Base-by-base conservation (phyloP, 2,113 vertebrate species). In the Balaenoptera acutorostrata region DNA sequence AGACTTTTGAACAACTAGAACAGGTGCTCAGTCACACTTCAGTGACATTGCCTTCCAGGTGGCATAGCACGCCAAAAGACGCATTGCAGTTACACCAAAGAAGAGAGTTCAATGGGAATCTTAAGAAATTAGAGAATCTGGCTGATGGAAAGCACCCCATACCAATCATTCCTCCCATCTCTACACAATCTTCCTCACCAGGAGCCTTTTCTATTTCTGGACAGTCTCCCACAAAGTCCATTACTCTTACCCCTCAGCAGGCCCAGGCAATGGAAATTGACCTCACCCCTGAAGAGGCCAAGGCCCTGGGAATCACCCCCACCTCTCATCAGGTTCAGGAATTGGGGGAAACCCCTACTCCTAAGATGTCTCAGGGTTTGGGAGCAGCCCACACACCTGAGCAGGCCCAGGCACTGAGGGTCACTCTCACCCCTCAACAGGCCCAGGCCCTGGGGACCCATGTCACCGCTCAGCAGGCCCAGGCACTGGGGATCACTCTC, bases 391-490 rank as follows among this genome's bases (percentile, higher is more conserved):
- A 66, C 10, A 33, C 31, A 0, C 57, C 21, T 83, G 0, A 66
- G 5, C 31, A 66, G 1, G 29, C 29, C 2, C 59, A 25, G 25
- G 25, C 31, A 27, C 18, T 0, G 3, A 17, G 8, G 14, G 11
- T 82, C 33, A 39, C 27, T 2, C 11, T 88, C 0, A 63, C 18
- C 2, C 21, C 69, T 23, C 0, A 39, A 0, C 44, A 92, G 33
- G 12, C 2, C 0, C 88, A 87, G 57, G 15, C 1, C 0, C 3
- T 0, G 18, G 44, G 63, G 17, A 20, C n/a, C 27, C 18, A 52
- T 52, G 49, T 85, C 0, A 75, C 69, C 0, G 10, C 44, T 8
- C 1, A 74, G 25, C 11, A 41, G 57, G 13, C 20, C 3, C 33
- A 72, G 12, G 41, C 10, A 2, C 21, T 0, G 27, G 29, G n/a